Evolutionary conservation across 2,888 invertebrate genomes (phyloP), one percentile per base, ranked within the genome.

Genomic region (Apomyelois bistriatella): DNA sequence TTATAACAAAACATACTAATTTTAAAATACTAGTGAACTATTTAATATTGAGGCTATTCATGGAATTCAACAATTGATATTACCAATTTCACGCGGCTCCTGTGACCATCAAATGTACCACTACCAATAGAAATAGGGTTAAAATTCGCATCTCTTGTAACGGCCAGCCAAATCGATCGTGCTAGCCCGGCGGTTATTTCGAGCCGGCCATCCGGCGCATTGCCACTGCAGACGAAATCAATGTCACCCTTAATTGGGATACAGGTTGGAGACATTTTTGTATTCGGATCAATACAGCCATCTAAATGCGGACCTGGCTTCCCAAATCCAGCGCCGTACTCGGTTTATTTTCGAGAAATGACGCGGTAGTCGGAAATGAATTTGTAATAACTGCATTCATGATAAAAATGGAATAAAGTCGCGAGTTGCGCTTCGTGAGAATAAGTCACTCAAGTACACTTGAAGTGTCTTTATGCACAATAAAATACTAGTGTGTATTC

Each of bases 171-270:
- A 58, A 70, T 74, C 74, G 81, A 80, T 74, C 66, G 67, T 42
- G 53, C 56, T 59, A 48, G 58, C 68, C 60, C 62, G 58, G 62
- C 59, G 62, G 80, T 72, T 85, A 82, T 84, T 84, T 77, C 70
- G 61, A 72, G 73, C 64, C 68, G 64, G 68, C 68, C 66, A 64
- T 64, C 68, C 64, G 65, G 58, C 65, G 60, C 60, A 60, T 53
- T 55, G 66, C 59, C 53, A 32, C 65, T 73, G 80, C 78, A 84
- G 82, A 80, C 84, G 71, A 74, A 76, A 82, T 83, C 85, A 83
- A 76, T 82, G 86, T 82, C 83, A 80, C 54, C 68, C 68, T 69
- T 85, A 82, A 86, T 85, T 85, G 82, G 78, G 72, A 62, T 66
- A 69, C 73, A 73, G 74, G 71, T 58, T 65, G 64, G 75, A 69